phyloP scores from a whole-genome alignment of 2,113 vertebrate species.

The Malaclemys terrapin region DNA sequence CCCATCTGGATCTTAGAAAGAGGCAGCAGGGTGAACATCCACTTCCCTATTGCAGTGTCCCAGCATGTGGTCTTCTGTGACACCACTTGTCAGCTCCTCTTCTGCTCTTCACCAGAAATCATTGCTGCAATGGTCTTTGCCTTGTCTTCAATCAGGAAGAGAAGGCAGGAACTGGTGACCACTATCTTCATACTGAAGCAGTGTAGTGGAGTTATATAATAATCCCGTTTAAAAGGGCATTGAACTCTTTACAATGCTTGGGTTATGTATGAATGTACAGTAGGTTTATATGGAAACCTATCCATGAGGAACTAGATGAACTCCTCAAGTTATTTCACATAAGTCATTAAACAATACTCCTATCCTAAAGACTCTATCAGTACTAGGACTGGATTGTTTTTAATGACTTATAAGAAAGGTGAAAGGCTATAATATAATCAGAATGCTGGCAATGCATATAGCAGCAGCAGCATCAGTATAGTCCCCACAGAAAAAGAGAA shows the following conservation, averaged over 20 bases:
- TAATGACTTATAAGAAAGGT: background rate
- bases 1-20: background rate
- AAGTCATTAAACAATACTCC: background rate
- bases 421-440: background rate
- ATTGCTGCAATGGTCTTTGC: conserved; percentile 17
- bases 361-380: background rate
- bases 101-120: background rate
- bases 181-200: conserved; percentile 13
- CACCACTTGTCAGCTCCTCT: background rate
- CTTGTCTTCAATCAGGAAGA: background rate
- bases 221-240: background rate
- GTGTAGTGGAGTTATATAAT: background rate
- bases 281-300: background rate
- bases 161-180: background rate
- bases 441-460: background rate
- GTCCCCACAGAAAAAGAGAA: background rate
- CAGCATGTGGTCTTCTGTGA: conserved; percentile 19
- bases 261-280: background rate
- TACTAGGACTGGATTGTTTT: background rate
- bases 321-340: background rate
- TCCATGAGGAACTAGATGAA: background rate
- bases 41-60: background rate
- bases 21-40: background rate
- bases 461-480: background rate
- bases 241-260: background rate